These are phyloP conservation scores for Crenuchus spilurus DNA, from an alignment of 2,797 vertebrate species.

Conservation along the genomic window DNA sequence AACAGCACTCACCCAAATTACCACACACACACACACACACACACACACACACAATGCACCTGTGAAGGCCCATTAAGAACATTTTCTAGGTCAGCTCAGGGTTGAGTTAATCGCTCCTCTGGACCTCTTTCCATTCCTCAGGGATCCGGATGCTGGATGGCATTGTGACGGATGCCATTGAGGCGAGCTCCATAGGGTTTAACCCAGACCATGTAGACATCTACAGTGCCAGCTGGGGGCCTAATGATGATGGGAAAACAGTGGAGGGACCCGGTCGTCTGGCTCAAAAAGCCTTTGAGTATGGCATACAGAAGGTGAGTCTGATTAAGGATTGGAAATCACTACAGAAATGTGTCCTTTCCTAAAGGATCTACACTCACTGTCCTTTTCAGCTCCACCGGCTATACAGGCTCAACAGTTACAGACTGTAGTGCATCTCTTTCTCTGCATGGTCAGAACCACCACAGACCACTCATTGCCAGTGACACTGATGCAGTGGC, in stretches of 20 bases:
- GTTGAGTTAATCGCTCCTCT: background rate
- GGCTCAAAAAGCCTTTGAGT: constrained; percentile 96
- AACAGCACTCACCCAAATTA: constrained; percentile 56
- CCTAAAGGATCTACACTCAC: no score
- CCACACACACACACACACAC: constrained; percentile 34
- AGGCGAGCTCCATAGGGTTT: constrained; percentile 97
- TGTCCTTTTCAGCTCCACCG: no score
- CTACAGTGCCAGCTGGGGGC: constrained; percentile 98
- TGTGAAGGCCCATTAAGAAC: background rate
- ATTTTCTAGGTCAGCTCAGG: background rate
- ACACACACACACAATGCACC: constrained; percentile 12
- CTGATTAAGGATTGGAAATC: background rate
- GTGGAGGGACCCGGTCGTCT: constrained; percentile 94
- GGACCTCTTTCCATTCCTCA: constrained; percentile 38
- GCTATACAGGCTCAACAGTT: no score
- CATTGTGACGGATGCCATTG: constrained; percentile 96
- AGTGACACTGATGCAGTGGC: no score
- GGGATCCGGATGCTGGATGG: constrained; percentile 97
- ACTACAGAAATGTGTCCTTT: no score
- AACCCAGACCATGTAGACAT: constrained; percentile 95
- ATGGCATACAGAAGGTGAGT: constrained; percentile 91
- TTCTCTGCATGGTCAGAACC: no score
- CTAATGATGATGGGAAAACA: constrained; percentile 96
- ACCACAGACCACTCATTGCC: no score
- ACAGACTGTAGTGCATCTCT: no score